These are phyloP conservation scores for Butorides virescens DNA, from an alignment of 2,113 vertebrate species.

Conservation along the genomic window DNA sequence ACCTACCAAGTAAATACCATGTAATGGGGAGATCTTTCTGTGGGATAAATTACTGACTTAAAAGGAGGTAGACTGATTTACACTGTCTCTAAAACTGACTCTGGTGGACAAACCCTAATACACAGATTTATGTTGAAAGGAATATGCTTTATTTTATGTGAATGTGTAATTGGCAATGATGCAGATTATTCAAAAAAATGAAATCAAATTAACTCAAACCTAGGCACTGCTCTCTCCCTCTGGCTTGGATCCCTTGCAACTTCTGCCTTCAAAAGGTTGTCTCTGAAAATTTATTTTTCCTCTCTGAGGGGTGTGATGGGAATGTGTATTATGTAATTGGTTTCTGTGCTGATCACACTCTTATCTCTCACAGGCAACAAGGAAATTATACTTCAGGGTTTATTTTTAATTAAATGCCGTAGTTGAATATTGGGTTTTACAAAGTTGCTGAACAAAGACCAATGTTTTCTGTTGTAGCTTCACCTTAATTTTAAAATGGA, in stretches of 20 bases:
- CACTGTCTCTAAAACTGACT: background rate
- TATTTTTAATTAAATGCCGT: constrained; percentile 4
- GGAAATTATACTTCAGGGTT: background rate
- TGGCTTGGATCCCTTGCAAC: background rate
- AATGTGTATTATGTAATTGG: background rate
- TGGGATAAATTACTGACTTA: background rate
- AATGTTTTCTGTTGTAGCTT: background rate
- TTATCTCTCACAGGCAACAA: background rate
- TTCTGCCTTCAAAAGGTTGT: background rate
- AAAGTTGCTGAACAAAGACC: background rate
- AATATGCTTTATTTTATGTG: background rate
- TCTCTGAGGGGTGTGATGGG: background rate
- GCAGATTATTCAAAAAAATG: background rate
- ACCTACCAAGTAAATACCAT: background rate
- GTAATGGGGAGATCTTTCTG: background rate
- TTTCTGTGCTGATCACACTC: background rate
- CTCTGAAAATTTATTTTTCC: background rate
- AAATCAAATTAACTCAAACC: background rate
- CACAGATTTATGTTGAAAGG: background rate
- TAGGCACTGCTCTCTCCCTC: background rate
- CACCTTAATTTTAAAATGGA: background rate
- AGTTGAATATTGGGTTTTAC: background rate
- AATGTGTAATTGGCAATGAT: background rate
- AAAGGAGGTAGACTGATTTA: background rate
- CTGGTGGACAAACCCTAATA: background rate